Percentiles rank a stretch among this genome's conserved stretches.
These are phyloP conservation scores for Aepyceros melampus DNA, from an alignment of 2,113 vertebrate species.

Conservation along the genomic window DNA sequence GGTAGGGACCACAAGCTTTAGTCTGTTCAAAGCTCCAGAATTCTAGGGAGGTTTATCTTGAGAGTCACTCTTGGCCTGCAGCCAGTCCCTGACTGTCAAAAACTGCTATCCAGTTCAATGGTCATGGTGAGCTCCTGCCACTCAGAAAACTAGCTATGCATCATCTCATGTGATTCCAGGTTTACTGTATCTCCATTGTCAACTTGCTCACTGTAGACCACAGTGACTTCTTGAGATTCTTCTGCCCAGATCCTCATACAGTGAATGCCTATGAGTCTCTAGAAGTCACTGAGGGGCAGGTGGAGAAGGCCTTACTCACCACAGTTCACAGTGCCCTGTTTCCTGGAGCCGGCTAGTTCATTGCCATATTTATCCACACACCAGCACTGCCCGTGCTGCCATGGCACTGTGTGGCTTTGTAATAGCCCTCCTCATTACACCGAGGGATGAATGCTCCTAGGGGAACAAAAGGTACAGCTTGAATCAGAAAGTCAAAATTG, in stretches of 20 bases:
- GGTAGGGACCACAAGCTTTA: background rate
- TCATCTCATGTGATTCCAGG: background rate
- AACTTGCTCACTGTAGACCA: background rate
- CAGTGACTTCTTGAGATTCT: background rate
- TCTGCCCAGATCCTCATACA: background rate
- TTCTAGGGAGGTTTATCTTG: background rate
- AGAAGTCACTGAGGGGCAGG: too few species aligned
- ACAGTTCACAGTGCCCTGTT: slow-evolving; percentile 92
- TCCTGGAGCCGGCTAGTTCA: slow-evolving; percentile 94
- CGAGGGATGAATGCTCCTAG: slow-evolving; percentile 92
- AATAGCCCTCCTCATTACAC: slow-evolving; percentile 96
- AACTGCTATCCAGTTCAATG: background rate
- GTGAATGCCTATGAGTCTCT: rapidly evolving
- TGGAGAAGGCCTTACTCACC: slow-evolving; percentile 81
- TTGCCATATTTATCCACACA: slow-evolving; percentile 98
- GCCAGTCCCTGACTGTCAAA: background rate
- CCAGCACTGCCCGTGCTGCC: slow-evolving; percentile 95
- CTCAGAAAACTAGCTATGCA: background rate
- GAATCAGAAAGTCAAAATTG: background rate
- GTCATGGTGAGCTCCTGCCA: background rate
- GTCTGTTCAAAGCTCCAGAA: background rate
- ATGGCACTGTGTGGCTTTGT: slow-evolving; percentile 95
- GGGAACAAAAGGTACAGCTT: background rate
- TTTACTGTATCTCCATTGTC: rapidly evolving
- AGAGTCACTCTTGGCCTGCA: background rate